A percentile compares a stretch with the other conserved stretches of the same genome.
phyloP scores from a whole-genome alignment of 2,113 vertebrate genomes.

The Neolamprologus ventralis region DNA sequence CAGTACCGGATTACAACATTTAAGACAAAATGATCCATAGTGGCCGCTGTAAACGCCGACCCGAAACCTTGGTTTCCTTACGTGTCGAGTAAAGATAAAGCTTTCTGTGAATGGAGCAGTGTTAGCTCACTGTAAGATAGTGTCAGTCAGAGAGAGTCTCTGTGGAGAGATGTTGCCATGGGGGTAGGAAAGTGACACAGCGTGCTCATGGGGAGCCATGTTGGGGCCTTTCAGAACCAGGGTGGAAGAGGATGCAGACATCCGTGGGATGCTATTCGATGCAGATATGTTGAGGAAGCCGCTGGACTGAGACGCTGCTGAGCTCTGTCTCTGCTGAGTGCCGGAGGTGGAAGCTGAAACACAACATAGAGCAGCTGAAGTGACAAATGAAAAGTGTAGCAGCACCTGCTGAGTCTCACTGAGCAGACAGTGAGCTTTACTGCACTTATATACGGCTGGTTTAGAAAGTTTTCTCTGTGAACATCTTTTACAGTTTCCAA shows the following conservation, averaged over 20 bases:
- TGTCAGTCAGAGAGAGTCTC: constrained; percentile 5
- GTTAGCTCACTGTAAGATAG: constrained; percentile 8
- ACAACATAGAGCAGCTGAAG: not conserved
- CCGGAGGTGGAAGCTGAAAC: constrained; percentile 21
- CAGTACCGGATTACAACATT: not conserved
- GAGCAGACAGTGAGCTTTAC: not conserved
- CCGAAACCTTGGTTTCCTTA: not conserved
- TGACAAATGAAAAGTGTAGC: not conserved
- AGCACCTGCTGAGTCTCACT: not conserved
- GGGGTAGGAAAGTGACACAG: not conserved
- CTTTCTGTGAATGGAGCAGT: not conserved
- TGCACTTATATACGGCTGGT: not conserved
- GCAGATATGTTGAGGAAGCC: not conserved
- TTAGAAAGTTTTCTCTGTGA: not conserved
- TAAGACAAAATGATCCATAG: not conserved
- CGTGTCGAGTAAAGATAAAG: not conserved
- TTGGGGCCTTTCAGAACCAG: not conserved
- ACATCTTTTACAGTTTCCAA: not conserved
- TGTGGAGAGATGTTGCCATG: constrained; percentile 13
- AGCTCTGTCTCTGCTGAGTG: not conserved
- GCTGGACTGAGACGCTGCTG: not conserved
- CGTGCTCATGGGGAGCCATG: constrained; percentile 17
- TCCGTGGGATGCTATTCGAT: not conserved
- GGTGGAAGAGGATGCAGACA: not conserved
- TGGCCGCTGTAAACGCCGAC: not conserved